Conservation (phyloP, 53 echinoderm and acorn worm species). For the Glandiceps talaboti region DNA sequence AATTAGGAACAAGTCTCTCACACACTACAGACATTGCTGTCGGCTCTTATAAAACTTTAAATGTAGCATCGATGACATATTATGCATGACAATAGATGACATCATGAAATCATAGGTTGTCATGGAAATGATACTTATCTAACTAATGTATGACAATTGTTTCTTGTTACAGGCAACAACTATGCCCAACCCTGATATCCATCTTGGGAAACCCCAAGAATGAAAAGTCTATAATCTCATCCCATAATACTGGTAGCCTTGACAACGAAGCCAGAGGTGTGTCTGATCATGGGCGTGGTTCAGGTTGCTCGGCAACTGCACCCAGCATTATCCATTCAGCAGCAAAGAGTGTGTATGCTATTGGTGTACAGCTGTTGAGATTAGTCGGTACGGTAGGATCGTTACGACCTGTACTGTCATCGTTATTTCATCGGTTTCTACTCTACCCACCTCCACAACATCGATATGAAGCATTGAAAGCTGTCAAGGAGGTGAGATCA, state of each 20-base stretch:
- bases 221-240: slow-evolving; percentile 72
- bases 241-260: slow-evolving; percentile 8
- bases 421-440: slow-evolving; percentile 77
- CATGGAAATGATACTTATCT: no score
- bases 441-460: slow-evolving; percentile 89
- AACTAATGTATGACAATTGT: not conserved
- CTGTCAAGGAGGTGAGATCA: slow-evolving; percentile 90
- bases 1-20: no score
- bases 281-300: slow-evolving; percentile 82
- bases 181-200: slow-evolving; percentile 87
- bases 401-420: slow-evolving; percentile 81
- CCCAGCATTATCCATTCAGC: slow-evolving; percentile 50
- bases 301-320: slow-evolving; percentile 56
- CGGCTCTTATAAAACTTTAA: no score
- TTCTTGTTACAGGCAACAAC: slow-evolving; percentile 53
- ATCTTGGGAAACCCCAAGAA: slow-evolving; percentile 90
- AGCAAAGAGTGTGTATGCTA: slow-evolving; percentile 65
- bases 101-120: no score
- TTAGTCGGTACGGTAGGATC: slow-evolving; percentile 79
- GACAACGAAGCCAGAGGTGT: slow-evolving; percentile 8
- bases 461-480: slow-evolving; percentile 84
- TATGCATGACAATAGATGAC: no score
- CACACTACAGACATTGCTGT: no score
- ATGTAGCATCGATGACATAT: no score
- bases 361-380: slow-evolving; percentile 74